Evolutionary conservation across 2,888 invertebrate genomes (phyloP).

Genomic region (Platynereis dumerilii): DNA sequence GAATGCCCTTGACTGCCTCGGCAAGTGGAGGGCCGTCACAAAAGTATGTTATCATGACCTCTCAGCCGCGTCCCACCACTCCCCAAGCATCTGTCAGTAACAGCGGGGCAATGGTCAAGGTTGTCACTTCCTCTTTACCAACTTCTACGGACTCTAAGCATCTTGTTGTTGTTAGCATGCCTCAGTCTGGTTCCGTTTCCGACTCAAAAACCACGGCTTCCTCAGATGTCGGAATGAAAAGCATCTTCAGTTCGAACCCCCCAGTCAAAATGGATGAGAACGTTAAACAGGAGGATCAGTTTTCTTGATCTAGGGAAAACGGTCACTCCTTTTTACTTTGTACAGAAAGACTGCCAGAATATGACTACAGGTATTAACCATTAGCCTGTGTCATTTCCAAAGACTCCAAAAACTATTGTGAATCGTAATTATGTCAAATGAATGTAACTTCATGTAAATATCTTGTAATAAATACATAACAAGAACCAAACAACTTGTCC

Average conservation of each 20-base stretch:
- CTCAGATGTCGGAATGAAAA: conserved; percentile 40
- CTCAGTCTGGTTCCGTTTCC: conserved; percentile 31
- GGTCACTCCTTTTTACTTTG: too few relatives aligned
- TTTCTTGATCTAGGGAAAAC: too few relatives aligned
- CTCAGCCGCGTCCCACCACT: conserved; percentile 43
- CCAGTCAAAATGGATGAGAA: too few relatives aligned
- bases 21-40: conserved; percentile 41
- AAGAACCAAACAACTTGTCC: too few relatives aligned
- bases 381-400: too few relatives aligned
- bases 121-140: conserved; percentile 20
- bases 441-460: too few relatives aligned
- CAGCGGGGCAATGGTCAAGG: conserved; percentile 21
- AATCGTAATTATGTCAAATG: too few relatives aligned
- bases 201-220: conserved; percentile 17
- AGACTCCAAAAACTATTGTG: too few relatives aligned
- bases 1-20: conserved; percentile 37
- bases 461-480: too few relatives aligned
- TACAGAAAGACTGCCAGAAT: too few relatives aligned
- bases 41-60: conserved; percentile 55
- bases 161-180: conserved; percentile 47
- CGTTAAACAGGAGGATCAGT: too few relatives aligned
- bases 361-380: too few relatives aligned
- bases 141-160: conserved; percentile 38
- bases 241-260: conserved; percentile 37
- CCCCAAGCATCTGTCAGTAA: conserved; percentile 17